Conservation (phyloP, 2,113 vertebrate genomes). For the Symphodus melops region DNA sequence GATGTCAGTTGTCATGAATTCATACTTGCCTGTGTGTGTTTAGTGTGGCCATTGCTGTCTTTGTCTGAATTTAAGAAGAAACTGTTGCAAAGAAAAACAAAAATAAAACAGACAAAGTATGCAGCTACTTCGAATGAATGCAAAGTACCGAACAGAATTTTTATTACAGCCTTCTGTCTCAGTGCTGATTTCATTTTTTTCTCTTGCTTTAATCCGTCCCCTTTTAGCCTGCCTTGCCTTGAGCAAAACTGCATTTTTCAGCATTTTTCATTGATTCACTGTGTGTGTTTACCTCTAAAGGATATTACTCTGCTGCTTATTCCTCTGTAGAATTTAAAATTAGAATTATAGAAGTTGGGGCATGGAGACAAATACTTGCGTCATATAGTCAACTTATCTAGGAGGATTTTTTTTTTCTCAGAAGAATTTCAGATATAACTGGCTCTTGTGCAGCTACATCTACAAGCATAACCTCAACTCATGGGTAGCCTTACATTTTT, state of each 20-base stretch:
- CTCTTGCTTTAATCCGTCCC: conserved; percentile 20
- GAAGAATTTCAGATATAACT: not conserved
- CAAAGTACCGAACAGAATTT: not conserved
- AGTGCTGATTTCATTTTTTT: conserved; percentile 29
- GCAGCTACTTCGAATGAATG: not conserved
- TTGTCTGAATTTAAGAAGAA: not conserved
- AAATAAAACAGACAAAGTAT: not conserved
- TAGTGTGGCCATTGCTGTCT: not conserved
- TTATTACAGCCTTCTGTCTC: conserved; percentile 2
- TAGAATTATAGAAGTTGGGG: not conserved
- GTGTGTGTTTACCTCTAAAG: conserved; percentile 1
- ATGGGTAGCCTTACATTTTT: too few relatives aligned
- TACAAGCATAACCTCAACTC: not conserved
- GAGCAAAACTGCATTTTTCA: conserved; percentile 29
- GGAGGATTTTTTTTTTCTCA: not conserved
- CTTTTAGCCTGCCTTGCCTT: conserved; percentile 27
- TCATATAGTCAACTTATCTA: not conserved
- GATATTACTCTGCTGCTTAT: not conserved
- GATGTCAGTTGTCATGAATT: not conserved
- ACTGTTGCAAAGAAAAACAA: not conserved
- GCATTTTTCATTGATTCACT: conserved; percentile 4
- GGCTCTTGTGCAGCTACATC: not conserved
- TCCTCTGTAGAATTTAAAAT: not conserved
- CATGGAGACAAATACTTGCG: not conserved
- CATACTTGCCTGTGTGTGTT: not conserved